Evolutionary conservation across 1,140 invertebrate species (phyloP), one percentile per base, ranked within the genome.

Genomic region (Drosophila repleta): DNA sequence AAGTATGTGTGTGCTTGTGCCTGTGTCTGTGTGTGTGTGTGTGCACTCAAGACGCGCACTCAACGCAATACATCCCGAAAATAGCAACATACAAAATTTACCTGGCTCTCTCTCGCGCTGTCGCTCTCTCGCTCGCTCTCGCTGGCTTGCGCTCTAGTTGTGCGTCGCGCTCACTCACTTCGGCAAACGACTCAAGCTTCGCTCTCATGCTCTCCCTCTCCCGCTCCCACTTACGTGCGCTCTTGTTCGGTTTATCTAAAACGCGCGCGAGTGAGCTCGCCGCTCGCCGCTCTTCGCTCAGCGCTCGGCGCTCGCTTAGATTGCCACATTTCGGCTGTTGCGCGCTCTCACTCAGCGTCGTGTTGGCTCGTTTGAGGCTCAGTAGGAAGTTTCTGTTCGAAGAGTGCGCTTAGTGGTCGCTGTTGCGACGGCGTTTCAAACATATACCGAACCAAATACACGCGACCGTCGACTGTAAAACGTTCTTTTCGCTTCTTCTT

Each of bases 361-460:
- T 35, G 68, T 21, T 39, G 56, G 26, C 56, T 60, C 3, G 35
- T 71, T 66, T 76, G 74, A n/a, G 71, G 63, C 85, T 79, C 77
- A 79, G 81, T 90, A 85, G 78, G 64, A 74, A 79, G 90, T 90
- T 83, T 90, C 76, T 75, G 81, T 81, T 58, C 88, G 88, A 90
- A 88, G 88, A 75, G 84, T 89, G 77, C 88, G 88, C 88, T 90
- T 80, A 81, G 82, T 87, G 82, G 68, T 53, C 74, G 88, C 83
- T 82, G 84, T 76, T 88, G 88, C 71, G 79, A 90, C 88, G 83
- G 77, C 68, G 77, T 77, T 75, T 80, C 51, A 64, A 64, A 70
- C 57, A 35, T 13, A 35, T 35, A 57, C 24, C 39, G 41, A 51
- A 48, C 55, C 20, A 37, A 53, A 37, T 29, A 48, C 41, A 56